Percentiles rank a stretch among this genome's conserved stretches.
Evolutionary conservation across 2,113 vertebrate genomes (phyloP).

Genomic region (Hymenochirus boettgeri): DNA sequence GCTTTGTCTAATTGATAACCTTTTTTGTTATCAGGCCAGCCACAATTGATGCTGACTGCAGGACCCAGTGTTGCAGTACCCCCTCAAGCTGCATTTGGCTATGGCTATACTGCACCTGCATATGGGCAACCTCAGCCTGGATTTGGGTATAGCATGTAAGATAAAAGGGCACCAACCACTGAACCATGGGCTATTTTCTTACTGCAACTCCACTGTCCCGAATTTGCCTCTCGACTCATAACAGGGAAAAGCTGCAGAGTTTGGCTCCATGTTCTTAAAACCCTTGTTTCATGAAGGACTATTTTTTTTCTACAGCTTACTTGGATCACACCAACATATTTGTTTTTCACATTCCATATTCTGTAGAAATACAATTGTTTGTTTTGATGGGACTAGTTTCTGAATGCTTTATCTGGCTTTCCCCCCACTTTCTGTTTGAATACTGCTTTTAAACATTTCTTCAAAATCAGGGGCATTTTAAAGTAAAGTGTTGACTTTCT

Average conservation of each 20-base stretch:
- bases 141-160: constrained; percentile 95
- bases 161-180: constrained; percentile 52
- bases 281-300: constrained; percentile 95
- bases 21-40: constrained; percentile 71
- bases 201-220: constrained; percentile 81
- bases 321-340: constrained; percentile 74
- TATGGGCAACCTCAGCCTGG: constrained; percentile 86
- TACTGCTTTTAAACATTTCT: constrained; percentile 54
- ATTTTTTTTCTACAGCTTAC: constrained; percentile 77
- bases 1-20: background rate
- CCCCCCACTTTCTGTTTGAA: constrained; percentile 47
- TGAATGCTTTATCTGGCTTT: constrained; percentile 61
- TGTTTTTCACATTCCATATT: constrained; percentile 91
- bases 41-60: constrained; percentile 95
- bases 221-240: constrained; percentile 66
- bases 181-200: constrained; percentile 69
- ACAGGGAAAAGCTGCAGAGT: constrained; percentile 65
- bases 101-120: constrained; percentile 88
- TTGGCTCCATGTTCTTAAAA: constrained; percentile 70
- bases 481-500: background rate
- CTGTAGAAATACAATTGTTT: constrained; percentile 70
- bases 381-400: constrained; percentile 71
- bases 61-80: constrained; percentile 91
- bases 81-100: constrained; percentile 87
- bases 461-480: constrained; percentile 14